phyloP scores from a whole-genome alignment of 2,888 invertebrate species.

The Lithophane leautieri region DNA sequence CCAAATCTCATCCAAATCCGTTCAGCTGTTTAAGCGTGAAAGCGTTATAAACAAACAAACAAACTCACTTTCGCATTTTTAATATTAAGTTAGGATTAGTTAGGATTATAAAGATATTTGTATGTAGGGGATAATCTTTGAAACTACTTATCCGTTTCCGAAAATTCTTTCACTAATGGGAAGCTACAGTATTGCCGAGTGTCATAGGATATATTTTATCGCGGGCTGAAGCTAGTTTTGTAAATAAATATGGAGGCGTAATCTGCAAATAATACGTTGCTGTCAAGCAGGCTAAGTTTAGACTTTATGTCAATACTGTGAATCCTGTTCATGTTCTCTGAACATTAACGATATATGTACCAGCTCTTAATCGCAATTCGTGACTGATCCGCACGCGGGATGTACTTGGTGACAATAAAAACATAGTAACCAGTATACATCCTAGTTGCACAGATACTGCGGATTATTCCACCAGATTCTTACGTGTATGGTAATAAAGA shows the following conservation, averaged over 20 bases:
- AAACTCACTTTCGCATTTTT: no score
- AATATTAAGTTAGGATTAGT: no score
- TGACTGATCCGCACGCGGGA: constrained; percentile 77
- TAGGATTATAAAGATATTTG: background rate
- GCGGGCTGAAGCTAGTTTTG: background rate
- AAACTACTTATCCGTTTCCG: background rate
- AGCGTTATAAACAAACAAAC: no score
- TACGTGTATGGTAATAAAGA: constrained; percentile 44
- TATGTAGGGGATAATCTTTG: background rate
- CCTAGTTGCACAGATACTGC: constrained; percentile 73
- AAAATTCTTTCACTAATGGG: background rate
- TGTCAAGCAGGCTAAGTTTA: background rate
- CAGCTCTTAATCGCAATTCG: constrained; percentile 69
- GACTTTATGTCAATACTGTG: constrained; percentile 9
- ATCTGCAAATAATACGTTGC: background rate
- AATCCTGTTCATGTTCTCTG: constrained; percentile 59
- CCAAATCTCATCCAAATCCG: no score
- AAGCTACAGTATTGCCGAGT: background rate
- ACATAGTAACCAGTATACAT: constrained; percentile 75
- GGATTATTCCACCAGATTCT: constrained; percentile 26
- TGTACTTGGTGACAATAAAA: constrained; percentile 74
- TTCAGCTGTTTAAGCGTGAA: no score
- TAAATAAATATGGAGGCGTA: background rate
- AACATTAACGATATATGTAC: constrained; percentile 46
- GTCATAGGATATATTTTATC: background rate